phyloP scores from a whole-genome alignment of 2,113 vertebrate genomes.

The Pluvialis apricaria region DNA sequence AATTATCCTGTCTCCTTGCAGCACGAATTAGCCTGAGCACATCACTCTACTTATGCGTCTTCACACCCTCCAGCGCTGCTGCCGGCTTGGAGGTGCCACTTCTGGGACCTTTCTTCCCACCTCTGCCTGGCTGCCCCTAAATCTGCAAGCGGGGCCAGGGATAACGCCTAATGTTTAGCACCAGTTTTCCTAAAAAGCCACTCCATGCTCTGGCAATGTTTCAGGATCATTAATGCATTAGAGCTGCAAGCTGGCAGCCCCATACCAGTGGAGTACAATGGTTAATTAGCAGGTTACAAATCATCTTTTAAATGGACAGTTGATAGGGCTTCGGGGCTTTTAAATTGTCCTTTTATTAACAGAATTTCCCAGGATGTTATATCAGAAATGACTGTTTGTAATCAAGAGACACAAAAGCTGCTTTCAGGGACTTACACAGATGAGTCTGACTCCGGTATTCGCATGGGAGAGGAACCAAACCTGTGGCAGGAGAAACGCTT shows the following conservation, averaged over 20 bases:
- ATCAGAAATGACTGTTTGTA: neutral
- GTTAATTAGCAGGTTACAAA: conserved; percentile 51
- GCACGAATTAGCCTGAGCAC: neutral
- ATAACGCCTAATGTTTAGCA: neutral
- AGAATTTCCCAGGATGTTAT: neutral
- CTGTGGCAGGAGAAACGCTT: neutral
- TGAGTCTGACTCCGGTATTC: neutral
- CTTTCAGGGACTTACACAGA: neutral
- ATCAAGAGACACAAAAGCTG: neutral
- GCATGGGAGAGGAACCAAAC: neutral
- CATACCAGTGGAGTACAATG: neutral
- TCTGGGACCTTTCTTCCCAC: neutral
- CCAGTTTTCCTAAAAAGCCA: neutral
- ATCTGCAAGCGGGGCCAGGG: neutral
- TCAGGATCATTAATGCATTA: neutral
- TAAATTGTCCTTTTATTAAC: conserved; percentile 14
- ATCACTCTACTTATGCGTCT: rapidly evolving
- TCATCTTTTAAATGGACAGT: conserved; percentile 26
- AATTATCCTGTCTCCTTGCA: neutral
- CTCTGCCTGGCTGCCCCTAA: neutral
- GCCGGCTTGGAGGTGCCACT: neutral
- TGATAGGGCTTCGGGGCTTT: conserved; percentile 20
- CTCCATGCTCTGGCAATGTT: neutral
- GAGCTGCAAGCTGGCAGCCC: neutral
- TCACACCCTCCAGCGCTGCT: neutral